A percentile compares a stretch with the other conserved stretches of the same genome.
Evolutionary conservation across 2,797 vertebrate species (phyloP).

Genomic region (Rachycentron canadum): DNA sequence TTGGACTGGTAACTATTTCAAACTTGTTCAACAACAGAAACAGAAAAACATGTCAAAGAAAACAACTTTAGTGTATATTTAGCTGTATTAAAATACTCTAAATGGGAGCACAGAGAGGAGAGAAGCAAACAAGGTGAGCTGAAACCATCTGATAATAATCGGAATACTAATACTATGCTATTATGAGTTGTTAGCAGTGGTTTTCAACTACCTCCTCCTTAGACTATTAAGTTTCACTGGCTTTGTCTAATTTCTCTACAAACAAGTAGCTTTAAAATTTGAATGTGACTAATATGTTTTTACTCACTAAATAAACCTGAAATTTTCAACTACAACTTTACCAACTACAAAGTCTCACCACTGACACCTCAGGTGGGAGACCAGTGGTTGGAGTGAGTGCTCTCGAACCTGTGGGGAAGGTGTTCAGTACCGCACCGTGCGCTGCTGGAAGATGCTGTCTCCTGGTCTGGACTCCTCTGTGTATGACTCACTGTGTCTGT

Average conservation of each 20-base stretch:
- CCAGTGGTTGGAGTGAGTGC: conserved; percentile 91
- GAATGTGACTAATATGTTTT: not conserved
- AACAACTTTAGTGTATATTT: too few species aligned
- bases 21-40: too few species aligned
- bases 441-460: conserved; percentile 94
- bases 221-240: not conserved
- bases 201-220: too few species aligned
- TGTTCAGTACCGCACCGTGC: conserved; percentile 89
- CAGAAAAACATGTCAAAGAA: too few species aligned
- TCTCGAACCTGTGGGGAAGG: conserved; percentile 90
- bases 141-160: too few species aligned
- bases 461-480: conserved; percentile 93
- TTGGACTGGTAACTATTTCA: too few species aligned
- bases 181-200: too few species aligned
- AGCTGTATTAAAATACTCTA: too few species aligned
- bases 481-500: conserved; percentile 90
- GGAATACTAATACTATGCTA: too few species aligned
- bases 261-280: not conserved
- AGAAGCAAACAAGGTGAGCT: too few species aligned
- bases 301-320: not conserved
- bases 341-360: not conserved
- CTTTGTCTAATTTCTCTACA: not conserved
- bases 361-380: conserved; percentile 89
- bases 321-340: not conserved
- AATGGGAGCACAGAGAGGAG: too few species aligned